phyloP scores from a whole-genome alignment of 2,113 vertebrate species.

The Phyllostomus hastatus region DNA sequence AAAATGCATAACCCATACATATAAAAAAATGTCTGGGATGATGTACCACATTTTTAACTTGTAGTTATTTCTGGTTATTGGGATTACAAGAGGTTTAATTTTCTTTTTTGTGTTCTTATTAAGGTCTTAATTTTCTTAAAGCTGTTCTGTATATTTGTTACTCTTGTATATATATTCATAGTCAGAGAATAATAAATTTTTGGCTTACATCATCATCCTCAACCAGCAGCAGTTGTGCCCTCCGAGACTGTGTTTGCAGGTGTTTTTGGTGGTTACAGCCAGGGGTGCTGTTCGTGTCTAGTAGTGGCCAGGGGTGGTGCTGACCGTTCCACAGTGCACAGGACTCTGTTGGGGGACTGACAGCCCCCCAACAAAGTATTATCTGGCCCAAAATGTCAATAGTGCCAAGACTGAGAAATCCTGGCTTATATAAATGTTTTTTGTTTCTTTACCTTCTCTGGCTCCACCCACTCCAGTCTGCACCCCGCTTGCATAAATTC shows the following conservation, averaged over 20 bases:
- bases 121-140: neutral
- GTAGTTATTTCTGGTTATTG: neutral
- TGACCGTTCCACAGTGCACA: neutral
- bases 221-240: neutral
- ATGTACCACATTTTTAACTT: neutral
- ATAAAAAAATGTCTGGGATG: neutral
- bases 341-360: neutral
- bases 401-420: neutral
- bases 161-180: neutral
- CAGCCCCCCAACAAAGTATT: neutral
- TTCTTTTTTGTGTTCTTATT: neutral
- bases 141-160: neutral
- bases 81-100: neutral
- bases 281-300: neutral
- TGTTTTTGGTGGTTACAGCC: neutral
- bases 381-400: neutral
- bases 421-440: neutral
- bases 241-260: neutral
- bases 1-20: neutral
- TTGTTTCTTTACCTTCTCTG: neutral
- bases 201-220: neutral
- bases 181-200: neutral
- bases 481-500: neutral
- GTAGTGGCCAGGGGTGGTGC: neutral
- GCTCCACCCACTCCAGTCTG: neutral